Conservation (phyloP, 2,888 invertebrate genomes). For the Danaus chrysippus region DNA sequence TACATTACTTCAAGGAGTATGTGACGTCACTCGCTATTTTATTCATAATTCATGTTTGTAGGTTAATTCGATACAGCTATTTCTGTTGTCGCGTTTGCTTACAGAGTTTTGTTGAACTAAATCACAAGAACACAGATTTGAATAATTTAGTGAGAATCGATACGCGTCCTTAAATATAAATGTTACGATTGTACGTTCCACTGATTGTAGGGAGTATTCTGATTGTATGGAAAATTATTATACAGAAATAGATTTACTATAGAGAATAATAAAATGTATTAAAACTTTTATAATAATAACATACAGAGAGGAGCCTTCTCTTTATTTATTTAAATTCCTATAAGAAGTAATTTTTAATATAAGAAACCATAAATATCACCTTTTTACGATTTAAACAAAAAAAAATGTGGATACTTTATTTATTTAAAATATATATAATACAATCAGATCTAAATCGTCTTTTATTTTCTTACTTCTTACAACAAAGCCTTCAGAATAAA, state of each 20-base stretch:
- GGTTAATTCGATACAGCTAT: slow-evolving; percentile 17
- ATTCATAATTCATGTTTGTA: not conserved
- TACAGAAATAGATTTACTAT: no score
- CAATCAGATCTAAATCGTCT: not conserved
- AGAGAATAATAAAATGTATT: not conserved
- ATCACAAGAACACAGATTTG: slow-evolving; percentile 30
- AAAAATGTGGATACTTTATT: no score
- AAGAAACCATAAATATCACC: no score
- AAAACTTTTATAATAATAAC: no score
- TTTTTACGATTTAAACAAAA: no score
- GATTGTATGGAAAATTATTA: not conserved
- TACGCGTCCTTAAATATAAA: slow-evolving; percentile 22
- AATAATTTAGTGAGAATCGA: slow-evolving; percentile 36
- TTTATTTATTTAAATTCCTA: no score
- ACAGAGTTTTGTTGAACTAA: slow-evolving; percentile 21
- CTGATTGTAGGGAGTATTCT: not conserved
- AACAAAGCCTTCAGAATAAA: slow-evolving; percentile 29
- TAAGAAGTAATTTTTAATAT: no score
- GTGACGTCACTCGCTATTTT: not conserved
- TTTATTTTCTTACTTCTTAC: not conserved
- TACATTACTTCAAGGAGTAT: not conserved
- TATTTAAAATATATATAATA: not conserved
- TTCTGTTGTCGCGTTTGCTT: slow-evolving; percentile 22
- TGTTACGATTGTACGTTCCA: not conserved
- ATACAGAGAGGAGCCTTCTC: no score